A percentile compares a stretch with the other conserved stretches of the same genome.
Conservation (phyloP, 1,140 invertebrate species). For the Cyrtorhinus lividipennis region DNA sequence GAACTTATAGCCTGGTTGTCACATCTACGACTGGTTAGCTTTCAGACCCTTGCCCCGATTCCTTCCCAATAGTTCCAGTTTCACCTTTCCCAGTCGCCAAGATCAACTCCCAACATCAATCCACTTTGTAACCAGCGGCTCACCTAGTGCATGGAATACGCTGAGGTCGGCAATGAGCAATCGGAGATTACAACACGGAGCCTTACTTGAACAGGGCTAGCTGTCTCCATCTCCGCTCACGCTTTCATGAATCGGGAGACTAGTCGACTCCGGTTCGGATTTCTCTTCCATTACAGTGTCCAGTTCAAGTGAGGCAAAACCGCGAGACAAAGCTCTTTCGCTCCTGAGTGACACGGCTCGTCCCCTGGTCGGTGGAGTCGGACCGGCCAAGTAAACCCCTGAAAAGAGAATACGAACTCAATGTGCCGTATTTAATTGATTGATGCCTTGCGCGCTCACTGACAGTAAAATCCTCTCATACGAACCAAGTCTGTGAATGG, state of each 20-base stretch:
- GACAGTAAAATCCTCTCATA: too few relatives aligned
- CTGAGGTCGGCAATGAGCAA: not conserved
- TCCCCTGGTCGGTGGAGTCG: slow-evolving; percentile 24
- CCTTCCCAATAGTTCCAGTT: too few relatives aligned
- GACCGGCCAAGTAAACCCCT: slow-evolving; percentile 25
- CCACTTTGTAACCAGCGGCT: not conserved
- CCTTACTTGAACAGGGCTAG: not conserved
- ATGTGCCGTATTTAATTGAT: not conserved
- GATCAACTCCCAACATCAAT: not conserved
- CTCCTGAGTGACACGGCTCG: slow-evolving; percentile 48
- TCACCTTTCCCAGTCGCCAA: not conserved
- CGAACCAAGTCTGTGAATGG: slow-evolving; percentile 54
- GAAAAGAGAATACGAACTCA: slow-evolving; percentile 7
- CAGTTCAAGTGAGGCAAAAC: slow-evolving; percentile 56
- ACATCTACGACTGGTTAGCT: not conserved
- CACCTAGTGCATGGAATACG: not conserved
- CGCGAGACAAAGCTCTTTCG: slow-evolving; percentile 42
- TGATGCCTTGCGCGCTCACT: too few relatives aligned
- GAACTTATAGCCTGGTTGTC: not conserved
- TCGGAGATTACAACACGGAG: not conserved
- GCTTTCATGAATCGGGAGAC: slow-evolving; percentile 9
- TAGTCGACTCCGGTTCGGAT: slow-evolving; percentile 50
- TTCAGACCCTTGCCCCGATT: too few relatives aligned
- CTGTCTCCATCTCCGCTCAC: slow-evolving; percentile 11
- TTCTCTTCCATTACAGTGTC: slow-evolving; percentile 68